These are phyloP conservation scores for Chrysolina americana DNA, from an alignment of 2,888 invertebrate species.

Conservation along the genomic window DNA sequence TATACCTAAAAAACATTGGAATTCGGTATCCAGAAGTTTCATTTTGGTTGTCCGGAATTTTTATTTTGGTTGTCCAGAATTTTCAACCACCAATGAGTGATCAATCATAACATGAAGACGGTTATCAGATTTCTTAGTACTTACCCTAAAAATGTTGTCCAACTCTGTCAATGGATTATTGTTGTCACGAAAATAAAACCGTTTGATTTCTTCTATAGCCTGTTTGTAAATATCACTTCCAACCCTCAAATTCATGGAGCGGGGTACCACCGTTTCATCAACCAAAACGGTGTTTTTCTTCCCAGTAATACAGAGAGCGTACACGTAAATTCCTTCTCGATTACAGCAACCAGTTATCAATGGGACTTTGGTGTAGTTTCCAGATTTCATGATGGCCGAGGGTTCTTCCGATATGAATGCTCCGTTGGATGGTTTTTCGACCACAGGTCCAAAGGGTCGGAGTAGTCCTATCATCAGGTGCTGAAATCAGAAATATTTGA, in stretches of 20 bases:
- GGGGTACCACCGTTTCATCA: conserved; percentile 55
- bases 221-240: conserved; percentile 53
- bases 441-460: conserved; percentile 54
- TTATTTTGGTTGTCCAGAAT: too few relatives aligned
- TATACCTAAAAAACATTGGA: too few relatives aligned
- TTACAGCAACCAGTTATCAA: conserved; percentile 63
- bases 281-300: conserved; percentile 47
- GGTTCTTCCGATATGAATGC: conserved; percentile 62
- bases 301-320: conserved; percentile 30
- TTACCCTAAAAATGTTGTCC: conserved; percentile 60
- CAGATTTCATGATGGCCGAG: conserved; percentile 57
- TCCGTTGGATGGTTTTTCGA: conserved; percentile 55
- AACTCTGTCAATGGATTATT: conserved; percentile 48
- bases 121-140: neutral
- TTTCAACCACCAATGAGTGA: too few relatives aligned
- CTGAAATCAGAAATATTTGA: conserved; percentile 27
- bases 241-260: conserved; percentile 53
- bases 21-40: too few relatives aligned
- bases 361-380: conserved; percentile 64
- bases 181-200: conserved; percentile 59
- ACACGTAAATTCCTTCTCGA: conserved; percentile 62
- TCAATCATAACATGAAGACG: too few relatives aligned
- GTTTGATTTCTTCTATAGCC: conserved; percentile 53
- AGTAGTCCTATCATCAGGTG: conserved; percentile 36
- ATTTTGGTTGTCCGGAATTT: too few relatives aligned